Percentiles rank a stretch among this genome's conserved stretches.
Evolutionary conservation across 2,113 vertebrate genomes (phyloP).

Genomic region (Atractosteus spatula): DNA sequence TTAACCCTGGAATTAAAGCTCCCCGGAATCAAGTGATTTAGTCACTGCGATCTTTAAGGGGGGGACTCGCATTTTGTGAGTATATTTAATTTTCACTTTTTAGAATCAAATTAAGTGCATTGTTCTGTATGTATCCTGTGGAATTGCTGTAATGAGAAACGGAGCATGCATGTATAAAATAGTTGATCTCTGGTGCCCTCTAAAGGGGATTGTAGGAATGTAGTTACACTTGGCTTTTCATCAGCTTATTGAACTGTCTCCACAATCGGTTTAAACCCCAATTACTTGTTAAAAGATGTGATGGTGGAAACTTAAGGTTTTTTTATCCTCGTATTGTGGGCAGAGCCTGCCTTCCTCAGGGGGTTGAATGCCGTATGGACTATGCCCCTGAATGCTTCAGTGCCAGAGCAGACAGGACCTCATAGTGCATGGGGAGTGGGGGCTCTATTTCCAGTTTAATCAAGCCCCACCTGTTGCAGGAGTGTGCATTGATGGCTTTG

Average conservation of each 20-base stretch:
- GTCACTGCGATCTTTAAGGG: no score
- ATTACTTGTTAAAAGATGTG: slow-evolving; percentile 14
- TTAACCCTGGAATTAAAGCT: no score
- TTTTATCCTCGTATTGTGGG: slow-evolving; percentile 27
- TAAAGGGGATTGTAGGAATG: slow-evolving; percentile 20
- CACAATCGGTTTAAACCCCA: background rate
- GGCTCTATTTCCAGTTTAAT: background rate
- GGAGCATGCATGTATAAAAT: slow-evolving; percentile 27
- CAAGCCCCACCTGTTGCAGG: background rate
- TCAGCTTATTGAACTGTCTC: slow-evolving; percentile 4
- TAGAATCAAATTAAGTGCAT: slow-evolving; percentile 15
- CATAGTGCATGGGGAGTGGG: slow-evolving; percentile 22
- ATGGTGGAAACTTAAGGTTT: slow-evolving; percentile 2
- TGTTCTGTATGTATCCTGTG: slow-evolving; percentile 20
- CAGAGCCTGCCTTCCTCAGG: slow-evolving; percentile 1
- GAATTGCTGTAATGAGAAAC: slow-evolving; percentile 46
- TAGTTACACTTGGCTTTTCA: slow-evolving; percentile 19
- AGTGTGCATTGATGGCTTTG: background rate
- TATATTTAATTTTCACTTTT: no score
- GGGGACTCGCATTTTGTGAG: no score
- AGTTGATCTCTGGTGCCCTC: slow-evolving; percentile 36
- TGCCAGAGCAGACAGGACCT: slow-evolving; percentile 17
- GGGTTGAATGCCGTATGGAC: no score
- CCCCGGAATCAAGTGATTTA: no score
- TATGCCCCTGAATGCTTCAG: background rate